phyloP scores from a whole-genome alignment of 2,888 invertebrate species.

The Hypena proboscidalis region DNA sequence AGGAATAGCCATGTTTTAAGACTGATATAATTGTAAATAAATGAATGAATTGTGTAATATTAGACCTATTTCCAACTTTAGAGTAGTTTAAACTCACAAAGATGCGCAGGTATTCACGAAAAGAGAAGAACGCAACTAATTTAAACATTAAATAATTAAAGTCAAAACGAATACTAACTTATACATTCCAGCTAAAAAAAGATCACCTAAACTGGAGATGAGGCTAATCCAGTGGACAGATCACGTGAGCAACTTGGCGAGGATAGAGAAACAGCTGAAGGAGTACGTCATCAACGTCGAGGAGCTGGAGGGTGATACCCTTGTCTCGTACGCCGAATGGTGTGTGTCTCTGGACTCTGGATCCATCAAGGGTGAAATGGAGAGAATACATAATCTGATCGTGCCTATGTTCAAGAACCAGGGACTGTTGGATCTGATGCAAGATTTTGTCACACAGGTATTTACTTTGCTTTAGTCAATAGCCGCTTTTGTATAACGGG shows the following conservation, averaged over 20 bases:
- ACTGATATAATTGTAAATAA: too few species aligned
- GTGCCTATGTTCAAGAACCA: conserved; percentile 29
- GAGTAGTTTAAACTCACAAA: too few species aligned
- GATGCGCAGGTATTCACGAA: too few species aligned
- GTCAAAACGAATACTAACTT: too few species aligned
- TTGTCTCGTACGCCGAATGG: conserved; percentile 29
- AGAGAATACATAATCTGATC: conserved; percentile 28
- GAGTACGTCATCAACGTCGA: conserved; percentile 7
- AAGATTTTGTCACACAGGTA: conserved; percentile 6
- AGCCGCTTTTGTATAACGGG: too few species aligned
- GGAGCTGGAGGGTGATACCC: conserved; percentile 5
- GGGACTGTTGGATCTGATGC: conserved; percentile 22
- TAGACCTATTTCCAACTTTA: too few species aligned
- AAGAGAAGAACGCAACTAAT: too few species aligned
- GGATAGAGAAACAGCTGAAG: conserved; percentile 22
- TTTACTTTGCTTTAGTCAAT: background rate
- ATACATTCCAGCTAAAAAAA: conserved; percentile 21
- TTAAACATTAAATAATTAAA: too few species aligned
- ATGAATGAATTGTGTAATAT: too few species aligned
- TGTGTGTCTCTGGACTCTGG: conserved; percentile 31
- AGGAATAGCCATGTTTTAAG: too few species aligned
- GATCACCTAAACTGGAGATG: conserved; percentile 22
- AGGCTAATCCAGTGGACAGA: conserved; percentile 34
- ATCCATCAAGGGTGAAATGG: conserved; percentile 20
- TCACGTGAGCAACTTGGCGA: conserved; percentile 19